Conservation (phyloP, 64 coral and sea anemone genomes). For the Pocillopora verrucosa region DNA sequence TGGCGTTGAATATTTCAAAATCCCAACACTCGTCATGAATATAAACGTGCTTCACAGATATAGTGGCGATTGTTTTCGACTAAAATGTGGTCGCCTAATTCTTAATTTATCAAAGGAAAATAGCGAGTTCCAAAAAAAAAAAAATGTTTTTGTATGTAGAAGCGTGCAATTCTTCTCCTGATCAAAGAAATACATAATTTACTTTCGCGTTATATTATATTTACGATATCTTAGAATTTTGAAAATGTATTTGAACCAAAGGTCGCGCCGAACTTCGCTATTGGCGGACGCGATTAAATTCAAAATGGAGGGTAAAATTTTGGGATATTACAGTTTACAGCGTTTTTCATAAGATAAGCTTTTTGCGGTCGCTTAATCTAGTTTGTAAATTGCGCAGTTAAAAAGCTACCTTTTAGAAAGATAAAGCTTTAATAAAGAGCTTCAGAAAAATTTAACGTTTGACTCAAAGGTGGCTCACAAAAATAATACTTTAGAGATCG, state of each 20-base stretch:
- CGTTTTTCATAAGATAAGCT: not conserved
- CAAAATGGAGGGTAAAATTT: conserved; percentile 6
- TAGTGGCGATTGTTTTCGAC: not conserved
- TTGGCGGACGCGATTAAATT: not conserved
- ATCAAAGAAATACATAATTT: not conserved
- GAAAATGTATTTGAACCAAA: not conserved
- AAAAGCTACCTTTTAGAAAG: not conserved
- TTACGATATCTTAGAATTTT: not conserved
- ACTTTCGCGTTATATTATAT: not conserved
- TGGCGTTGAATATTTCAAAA: not conserved
- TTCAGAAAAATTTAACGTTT: not conserved
- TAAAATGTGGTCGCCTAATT: not conserved
- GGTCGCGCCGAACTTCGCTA: not conserved
- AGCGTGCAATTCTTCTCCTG: not conserved
- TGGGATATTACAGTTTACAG: not conserved
- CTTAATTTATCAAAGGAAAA: not conserved
- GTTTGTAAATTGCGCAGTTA: conserved; percentile 8
- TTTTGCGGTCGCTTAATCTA: not conserved
- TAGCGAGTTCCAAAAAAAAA: not conserved
- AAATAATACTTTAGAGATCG: not conserved
- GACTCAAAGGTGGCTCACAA: not conserved
- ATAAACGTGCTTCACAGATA: not conserved
- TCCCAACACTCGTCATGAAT: not conserved
- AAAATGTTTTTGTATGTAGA: not conserved
- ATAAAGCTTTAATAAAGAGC: not conserved